These are phyloP conservation scores for Bhutanitis thaidina DNA, from an alignment of 2,888 invertebrate species.

Conservation along the genomic window DNA sequence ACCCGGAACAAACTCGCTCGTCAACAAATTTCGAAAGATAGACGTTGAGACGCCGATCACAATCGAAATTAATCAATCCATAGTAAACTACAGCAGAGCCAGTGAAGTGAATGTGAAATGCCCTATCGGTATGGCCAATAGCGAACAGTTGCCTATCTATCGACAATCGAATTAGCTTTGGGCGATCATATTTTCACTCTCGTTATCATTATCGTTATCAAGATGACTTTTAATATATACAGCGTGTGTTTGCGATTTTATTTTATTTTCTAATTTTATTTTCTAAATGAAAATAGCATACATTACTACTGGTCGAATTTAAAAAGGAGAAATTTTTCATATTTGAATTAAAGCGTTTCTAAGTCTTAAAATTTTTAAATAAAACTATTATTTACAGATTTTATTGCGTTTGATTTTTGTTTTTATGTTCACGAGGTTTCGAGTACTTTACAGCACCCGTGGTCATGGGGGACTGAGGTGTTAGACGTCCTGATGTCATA, in stretches of 20 bases:
- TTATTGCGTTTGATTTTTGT: too few species aligned
- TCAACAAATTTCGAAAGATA: constrained; percentile 26
- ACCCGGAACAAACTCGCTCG: constrained; percentile 25
- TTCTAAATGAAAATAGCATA: constrained; percentile 10
- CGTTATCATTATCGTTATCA: constrained; percentile 25
- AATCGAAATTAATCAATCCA: constrained; percentile 34
- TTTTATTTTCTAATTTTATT: constrained; percentile 11
- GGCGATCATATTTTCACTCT: constrained; percentile 37
- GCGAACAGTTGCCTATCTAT: constrained; percentile 43
- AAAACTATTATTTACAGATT: too few species aligned
- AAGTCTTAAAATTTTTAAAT: too few species aligned
- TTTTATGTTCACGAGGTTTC: too few species aligned
- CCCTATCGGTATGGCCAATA: constrained; percentile 42
- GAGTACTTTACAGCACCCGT: too few species aligned
- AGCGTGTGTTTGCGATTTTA: background rate
- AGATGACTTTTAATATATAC: constrained; percentile 22
- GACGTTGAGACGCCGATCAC: constrained; percentile 32
- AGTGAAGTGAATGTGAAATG: constrained; percentile 40
- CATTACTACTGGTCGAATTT: background rate
- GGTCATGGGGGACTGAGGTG: too few species aligned
- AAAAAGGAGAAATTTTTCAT: too few species aligned
- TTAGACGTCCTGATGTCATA: too few species aligned
- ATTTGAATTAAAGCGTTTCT: too few species aligned
- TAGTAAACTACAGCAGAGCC: constrained; percentile 24
- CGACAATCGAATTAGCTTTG: constrained; percentile 33